Base-by-base conservation (phyloP, 2,797 vertebrate species). In the Otolemur crassicaudatus region DNA sequence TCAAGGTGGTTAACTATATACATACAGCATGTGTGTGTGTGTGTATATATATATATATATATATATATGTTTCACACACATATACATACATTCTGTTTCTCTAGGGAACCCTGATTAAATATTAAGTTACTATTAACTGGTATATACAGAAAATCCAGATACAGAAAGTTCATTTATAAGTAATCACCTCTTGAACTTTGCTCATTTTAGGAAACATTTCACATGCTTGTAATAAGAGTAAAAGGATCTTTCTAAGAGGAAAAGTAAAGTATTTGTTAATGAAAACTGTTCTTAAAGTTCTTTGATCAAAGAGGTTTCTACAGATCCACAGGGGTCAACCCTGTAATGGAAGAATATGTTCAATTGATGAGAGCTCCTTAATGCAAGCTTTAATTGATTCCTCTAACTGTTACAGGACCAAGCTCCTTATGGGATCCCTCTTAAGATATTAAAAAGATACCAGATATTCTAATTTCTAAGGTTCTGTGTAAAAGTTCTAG, bases 371-470 rank as follows among this genome's bases (percentile, higher is more conserved):
- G 53, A 17, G 11, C 37, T 83, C 40, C 94, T 95, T 96, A 95
- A 96, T 93, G 92, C n/a, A 94, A 90, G 56, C 8, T 73, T 75
- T 72, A 56, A 95, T 91, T 34, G 65, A 95, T 94, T 87, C 61
- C 61, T 70, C 65, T 83, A 79, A 69, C 80, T 61, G 43, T 53
- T 87, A 84, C 2, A 83, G 82, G 23, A 20, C 20, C 56, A 80
- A 23, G 5, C 49, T 89, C 70, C 53, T 69, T 70, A 89, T n/a
- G n/a, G 83, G 3, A 27, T 63, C 31, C 61, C 67, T 88, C 85
- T 94, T 75, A 90, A 67, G 65, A 91, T 60, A 85, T 80, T 43
- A 94, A 65, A 88, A 91, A 83, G 27, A 86, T 16, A 83, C 27
- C 8, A 84, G 43, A n/a, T 92, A 82, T 69, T 87, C 56, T 16